phyloP scores from a whole-genome alignment of 1,140 invertebrate species.

The Pygmarrhopalites habei region DNA sequence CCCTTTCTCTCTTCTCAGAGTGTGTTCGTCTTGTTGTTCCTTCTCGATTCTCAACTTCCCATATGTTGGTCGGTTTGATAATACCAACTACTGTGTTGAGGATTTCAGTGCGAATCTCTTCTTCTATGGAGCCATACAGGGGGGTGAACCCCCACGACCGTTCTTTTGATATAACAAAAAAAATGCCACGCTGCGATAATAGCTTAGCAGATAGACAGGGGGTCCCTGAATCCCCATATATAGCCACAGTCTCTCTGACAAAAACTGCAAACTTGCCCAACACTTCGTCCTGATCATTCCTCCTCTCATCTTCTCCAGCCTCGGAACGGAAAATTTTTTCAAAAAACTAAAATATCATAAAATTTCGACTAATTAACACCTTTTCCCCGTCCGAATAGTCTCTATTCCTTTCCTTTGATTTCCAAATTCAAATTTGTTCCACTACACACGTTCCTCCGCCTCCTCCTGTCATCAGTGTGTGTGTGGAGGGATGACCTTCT shows the following conservation, averaged over 20 bases:
- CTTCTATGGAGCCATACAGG: constrained; percentile 32
- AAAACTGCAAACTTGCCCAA: constrained; percentile 39
- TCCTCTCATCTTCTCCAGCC: constrained; percentile 26
- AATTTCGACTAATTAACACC: constrained; percentile 10
- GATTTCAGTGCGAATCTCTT: constrained; percentile 39
- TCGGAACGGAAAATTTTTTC: constrained; percentile 15
- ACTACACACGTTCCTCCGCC: not conserved
- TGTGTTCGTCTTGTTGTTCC: constrained; percentile 4
- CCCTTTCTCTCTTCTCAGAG: not conserved
- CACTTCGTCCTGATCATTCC: constrained; percentile 36
- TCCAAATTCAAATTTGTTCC: not conserved
- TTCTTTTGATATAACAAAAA: constrained; percentile 40
- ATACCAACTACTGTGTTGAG: constrained; percentile 40
- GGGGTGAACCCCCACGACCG: constrained; percentile 37
- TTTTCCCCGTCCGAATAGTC: not conserved
- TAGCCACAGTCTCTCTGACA: constrained; percentile 34
- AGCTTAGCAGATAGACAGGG: constrained; percentile 40
- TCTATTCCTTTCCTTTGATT: too few relatives aligned
- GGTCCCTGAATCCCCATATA: constrained; percentile 39
- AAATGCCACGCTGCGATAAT: constrained; percentile 40
- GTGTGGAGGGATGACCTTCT: not conserved
- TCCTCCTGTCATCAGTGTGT: too few relatives aligned
- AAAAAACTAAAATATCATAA: not conserved
- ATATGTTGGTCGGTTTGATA: constrained; percentile 29
- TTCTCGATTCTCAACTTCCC: constrained; percentile 6